Base-by-base conservation (phyloP, 2,888 invertebrate genomes). In the Onchidella celtica region DNA sequence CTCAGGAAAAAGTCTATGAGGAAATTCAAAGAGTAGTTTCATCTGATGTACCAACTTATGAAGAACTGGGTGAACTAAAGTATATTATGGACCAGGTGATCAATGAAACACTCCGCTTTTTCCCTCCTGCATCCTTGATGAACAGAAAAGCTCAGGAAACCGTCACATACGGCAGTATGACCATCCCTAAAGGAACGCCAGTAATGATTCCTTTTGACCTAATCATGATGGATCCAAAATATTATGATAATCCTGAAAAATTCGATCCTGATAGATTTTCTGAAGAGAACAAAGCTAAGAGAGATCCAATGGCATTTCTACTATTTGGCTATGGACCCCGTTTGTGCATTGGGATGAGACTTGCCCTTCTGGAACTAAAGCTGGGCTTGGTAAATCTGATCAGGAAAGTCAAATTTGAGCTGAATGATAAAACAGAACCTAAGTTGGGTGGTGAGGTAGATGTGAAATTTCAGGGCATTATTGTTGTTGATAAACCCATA, bases 251-350 rank as follows among this genome's bases (percentile, higher is more conserved):
- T 27, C 69, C 69, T 21, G 38, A 69, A 36, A 69, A 36, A 69
- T 69, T 69, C n/a, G 69, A 69, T 24, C 69, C 69, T 40, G 69
- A 69, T 27, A 34, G 69, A 24, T 69, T 69, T 40, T n/a, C 40
- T n/a, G 38, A 36, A 34, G 69, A 69, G 69, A 69, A 69, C 27
- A 40, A n/a, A 21, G 40, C 36, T 3, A 24, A 36, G 9, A n/a
- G 69, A 29, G 69, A 69, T 27, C 40, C 69, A 3, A 40, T 69
- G 69, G 21, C 69, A 21, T 69, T 69, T 38, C 3, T 69, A 9
- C 69, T 40, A 2, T 69, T 69, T 69, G 69, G 69, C 32, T 69
- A 40, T 24, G 69, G 69, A 21, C 69, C 69, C 38, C 69, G 69
- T 11, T 21, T 29, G 38, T 69, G 69, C 24, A 69, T 69, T 4